Base-by-base conservation (phyloP, 2,888 invertebrate species). In the Heliconius cydno region DNA sequence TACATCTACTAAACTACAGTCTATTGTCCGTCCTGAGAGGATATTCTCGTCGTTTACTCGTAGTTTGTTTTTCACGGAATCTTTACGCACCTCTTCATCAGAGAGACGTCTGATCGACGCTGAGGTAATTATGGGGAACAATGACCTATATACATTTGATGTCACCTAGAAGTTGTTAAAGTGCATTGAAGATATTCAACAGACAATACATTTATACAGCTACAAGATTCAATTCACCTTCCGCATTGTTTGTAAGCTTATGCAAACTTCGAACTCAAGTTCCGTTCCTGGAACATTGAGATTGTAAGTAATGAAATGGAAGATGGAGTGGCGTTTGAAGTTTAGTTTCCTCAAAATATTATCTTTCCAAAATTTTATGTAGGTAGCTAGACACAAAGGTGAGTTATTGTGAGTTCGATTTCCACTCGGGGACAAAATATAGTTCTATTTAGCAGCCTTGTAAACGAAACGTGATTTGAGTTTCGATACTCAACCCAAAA, bases 1-100 rank as follows among this genome's bases (percentile, higher is more conserved):
- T 87, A 87, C 88, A 86, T 89, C 87, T 87, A 89, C 89, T 91
- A 89, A 91, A 91, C 91, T 92, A 91, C 89, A 87, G 87, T 88
- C 91, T 87, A 91, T 92, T 92, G 92, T 92, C 88, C 87, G 87
- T 85, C 86, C 86, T 85, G 88, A 90, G 90, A 89, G 89, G 85
- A 85, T 86, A 85, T 85, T 86, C 85, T 83, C 82, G 81, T 82
- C 80, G 84, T 84, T 85, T 83, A 70, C 70, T 70, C 41, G 25
- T 70, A 84, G 84, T 84, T 86, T 86, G 84, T 85, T 86, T 85
- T 85, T 83, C 83, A 79, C 79, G 78, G 82, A 83, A 85, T 85
- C 84, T 83, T 82, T 83, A 82, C 85, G 84, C 84, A 81, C 72
- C 73, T 76, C 81, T 84, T 84, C 85, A 84, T 84, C 80, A 82